Percentiles rank a stretch among this genome's conserved stretches.
phyloP scores from a whole-genome alignment of 2,888 invertebrate genomes.

The Nomada ferruginata region DNA sequence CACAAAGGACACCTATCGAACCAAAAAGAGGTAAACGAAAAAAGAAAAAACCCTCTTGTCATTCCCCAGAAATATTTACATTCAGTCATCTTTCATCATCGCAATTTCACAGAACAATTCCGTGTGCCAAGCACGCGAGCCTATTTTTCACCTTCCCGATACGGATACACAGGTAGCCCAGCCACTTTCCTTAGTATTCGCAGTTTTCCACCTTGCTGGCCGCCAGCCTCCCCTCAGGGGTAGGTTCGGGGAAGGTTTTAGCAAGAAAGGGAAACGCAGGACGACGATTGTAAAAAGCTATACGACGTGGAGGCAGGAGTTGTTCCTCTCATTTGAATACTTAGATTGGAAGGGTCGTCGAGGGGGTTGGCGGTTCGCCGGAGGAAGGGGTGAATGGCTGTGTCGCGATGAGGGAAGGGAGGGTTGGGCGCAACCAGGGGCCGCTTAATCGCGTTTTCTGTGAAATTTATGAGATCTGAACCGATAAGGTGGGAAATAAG shows the following conservation, averaged over 20 bases:
- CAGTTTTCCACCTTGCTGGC: conserved; percentile 52
- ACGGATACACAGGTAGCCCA: conserved; percentile 10
- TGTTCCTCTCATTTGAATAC: conserved; percentile 83
- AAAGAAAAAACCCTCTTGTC: not conserved
- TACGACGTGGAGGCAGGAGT: conserved; percentile 72
- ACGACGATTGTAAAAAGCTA: conserved; percentile 80
- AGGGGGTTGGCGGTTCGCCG: conserved; percentile 58
- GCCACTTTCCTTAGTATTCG: conserved; percentile 38
- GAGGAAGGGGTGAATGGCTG: conserved; percentile 49
- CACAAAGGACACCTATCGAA: too few relatives aligned
- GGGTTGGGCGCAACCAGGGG: conserved; percentile 64
- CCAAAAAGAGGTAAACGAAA: too few relatives aligned
- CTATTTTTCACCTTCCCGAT: conserved; percentile 9
- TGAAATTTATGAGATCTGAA: conserved; percentile 83
- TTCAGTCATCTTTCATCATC: not conserved
- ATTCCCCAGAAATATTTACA: not conserved
- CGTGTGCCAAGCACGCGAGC: not conserved
- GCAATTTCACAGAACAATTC: conserved; percentile 9
- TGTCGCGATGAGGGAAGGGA: conserved; percentile 38
- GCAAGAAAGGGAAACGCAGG: conserved; percentile 60
- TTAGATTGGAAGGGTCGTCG: conserved; percentile 83
- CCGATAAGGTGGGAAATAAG: conserved; percentile 82
- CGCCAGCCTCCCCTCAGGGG: not conserved
- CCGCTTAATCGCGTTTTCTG: conserved; percentile 83
- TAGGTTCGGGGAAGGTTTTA: conserved; percentile 34